These are phyloP conservation scores for Caenorhabditis drosophilae DNA, from an alignment of 2,888 invertebrate genomes.

Conservation along the genomic window DNA sequence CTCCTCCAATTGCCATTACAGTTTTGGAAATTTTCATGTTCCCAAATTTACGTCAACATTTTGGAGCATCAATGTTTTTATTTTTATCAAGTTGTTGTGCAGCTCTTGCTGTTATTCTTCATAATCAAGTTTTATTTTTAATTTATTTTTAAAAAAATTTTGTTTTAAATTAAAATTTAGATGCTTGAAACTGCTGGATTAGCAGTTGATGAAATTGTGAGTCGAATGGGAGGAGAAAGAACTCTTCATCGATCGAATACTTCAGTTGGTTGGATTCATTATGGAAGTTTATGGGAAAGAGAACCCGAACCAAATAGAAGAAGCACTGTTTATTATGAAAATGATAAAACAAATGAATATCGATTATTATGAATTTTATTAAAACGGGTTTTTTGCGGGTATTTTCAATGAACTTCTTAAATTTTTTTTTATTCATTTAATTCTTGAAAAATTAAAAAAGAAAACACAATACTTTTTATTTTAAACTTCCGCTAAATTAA, in stretches of 20 bases:
- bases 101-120: constrained; percentile 31
- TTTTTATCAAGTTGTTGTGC: constrained; percentile 37
- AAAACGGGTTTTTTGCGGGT: not conserved
- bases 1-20: constrained; percentile 57
- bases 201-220: constrained; percentile 46
- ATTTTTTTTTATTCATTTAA: not conserved
- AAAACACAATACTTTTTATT: not conserved
- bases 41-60: constrained; percentile 41
- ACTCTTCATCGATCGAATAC: constrained; percentile 26
- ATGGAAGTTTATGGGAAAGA: constrained; percentile 35
- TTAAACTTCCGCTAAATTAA: not conserved
- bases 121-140: constrained; percentile 17
- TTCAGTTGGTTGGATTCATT: constrained; percentile 31
- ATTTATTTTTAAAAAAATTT: not conserved
- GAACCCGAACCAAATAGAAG: constrained; percentile 8
- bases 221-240: constrained; percentile 16
- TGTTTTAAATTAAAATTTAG: constrained; percentile 20
- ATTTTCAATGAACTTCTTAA: not conserved
- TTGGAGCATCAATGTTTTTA: constrained; percentile 54
- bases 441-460: not conserved
- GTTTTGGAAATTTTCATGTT: constrained; percentile 57
- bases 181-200: constrained; percentile 55
- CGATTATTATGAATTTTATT: not conserved
- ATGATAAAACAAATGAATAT: too few species aligned
- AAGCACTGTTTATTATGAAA: too few species aligned